Base-by-base conservation (phyloP, 1,140 invertebrate species). In the Hyles vespertilio region DNA sequence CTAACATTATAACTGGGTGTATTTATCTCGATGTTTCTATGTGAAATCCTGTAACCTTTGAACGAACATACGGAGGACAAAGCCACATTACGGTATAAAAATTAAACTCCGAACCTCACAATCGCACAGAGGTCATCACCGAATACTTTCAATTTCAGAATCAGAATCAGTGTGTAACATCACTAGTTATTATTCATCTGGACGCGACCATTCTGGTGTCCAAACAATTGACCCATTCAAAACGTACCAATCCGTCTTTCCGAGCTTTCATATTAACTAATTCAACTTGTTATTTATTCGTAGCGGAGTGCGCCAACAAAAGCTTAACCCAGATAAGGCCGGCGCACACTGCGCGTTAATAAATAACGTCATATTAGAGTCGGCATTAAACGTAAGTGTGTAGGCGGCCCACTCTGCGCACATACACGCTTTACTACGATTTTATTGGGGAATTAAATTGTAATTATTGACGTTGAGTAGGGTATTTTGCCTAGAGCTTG, bases 281-380 rank as follows among this genome's bases (percentile, higher is more conserved):
- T 77, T 74, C 71, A 66, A 52, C 54, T 45, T 65, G 66, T 67
- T 72, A 67, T 74, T 70, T 72, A 70, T 69, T 61, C 51, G 65
- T 62, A 62, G 63, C 59, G 57, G 61, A 52, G 43, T 9, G 48
- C 33, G 59, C 57, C 58, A 65, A 77, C 71, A 77, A 75, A 72
- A 62, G 63, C 53, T 55, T 62, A 63, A 34, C 57, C 70, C 66
- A 70, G 74, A 75, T 77, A 79, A 75, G 71, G 72, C 60, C 61
- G 46, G 50, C 63, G 60, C 56, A 70, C 64, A 79, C 74, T 66
- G 67, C 44, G 59, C 45, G 32, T 70, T 60, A 66, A 79, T 79
- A 79, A 79, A 79, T 77, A 79, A 79, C 56, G 72, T 74, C 74
- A 74, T 70, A 75, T 77, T 75, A 77, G 67, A 74, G 62, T 52